Evolutionary conservation across 2,888 invertebrate genomes (phyloP), one percentile per base, ranked within the genome.

Genomic region (Diachrysia chrysitis): DNA sequence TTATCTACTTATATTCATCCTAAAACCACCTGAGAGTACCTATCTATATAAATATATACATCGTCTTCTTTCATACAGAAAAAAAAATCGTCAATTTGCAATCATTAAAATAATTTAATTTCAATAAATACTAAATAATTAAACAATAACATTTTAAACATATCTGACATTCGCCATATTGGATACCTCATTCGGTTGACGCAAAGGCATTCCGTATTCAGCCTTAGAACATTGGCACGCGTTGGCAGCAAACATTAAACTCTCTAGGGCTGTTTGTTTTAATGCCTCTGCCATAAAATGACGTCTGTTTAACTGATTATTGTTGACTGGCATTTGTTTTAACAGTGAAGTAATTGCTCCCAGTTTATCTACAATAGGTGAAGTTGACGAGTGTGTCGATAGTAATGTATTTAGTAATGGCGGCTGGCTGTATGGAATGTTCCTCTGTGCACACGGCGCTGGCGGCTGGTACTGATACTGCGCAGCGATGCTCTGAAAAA

Each of bases 231-330:
- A 55, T 19, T 82, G 81, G 58, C 81, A 84, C 0, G 82, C 76
- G 42, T 79, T 86, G 0, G 85, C 81, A 0, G 89, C 89, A 0
- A 78, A 69, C 58, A 84, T 70, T 10, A 91, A 60, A 63, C 85
- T 91, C 53, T 88, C 85, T 0, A 89, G 66, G 0, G 89, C 89
- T 0, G 87, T 83, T 42, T 87, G 82, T 57, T 82, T 87, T 2
- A 89, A 78, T 0, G 83, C 70, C 25, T 90, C 88, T 0, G 88
- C 85, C 69, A 88, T 74, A 17, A 79, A 78, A 12, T 85, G 79
- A 21, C 85, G 78, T 68, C 83, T 82, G 19, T 73, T 78, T 10
- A 69, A 58, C 35, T 62, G 67, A 3, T 76, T 63, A 0, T 71
- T 62, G 25, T 71, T 83, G 0, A 80, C 62, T 0, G 88, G 81